Conservation (phyloP, 2,797 vertebrate species). For the Acanthurus lineatus region DNA sequence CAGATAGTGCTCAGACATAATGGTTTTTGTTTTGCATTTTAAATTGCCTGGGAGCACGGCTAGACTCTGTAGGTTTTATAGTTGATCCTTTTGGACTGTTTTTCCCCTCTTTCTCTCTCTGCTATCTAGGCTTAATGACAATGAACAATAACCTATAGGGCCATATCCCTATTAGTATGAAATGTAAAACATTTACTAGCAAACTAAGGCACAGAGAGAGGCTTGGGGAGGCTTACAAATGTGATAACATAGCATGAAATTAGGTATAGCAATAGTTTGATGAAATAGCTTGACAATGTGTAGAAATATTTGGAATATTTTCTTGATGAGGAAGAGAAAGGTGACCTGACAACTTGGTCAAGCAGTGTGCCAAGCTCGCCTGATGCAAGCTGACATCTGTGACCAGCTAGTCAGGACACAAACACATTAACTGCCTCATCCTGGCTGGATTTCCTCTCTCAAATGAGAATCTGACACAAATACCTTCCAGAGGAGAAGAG, state of each 20-base stretch:
- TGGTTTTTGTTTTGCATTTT: slow-evolving; percentile 99
- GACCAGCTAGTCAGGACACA: slow-evolving; percentile 83
- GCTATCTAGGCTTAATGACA: slow-evolving; percentile 62
- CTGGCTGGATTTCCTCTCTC: slow-evolving; percentile 89
- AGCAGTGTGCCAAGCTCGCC: slow-evolving; percentile 35
- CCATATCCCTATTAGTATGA: slow-evolving; percentile 49
- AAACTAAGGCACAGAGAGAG: slow-evolving; percentile 25
- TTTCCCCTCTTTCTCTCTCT: slow-evolving; percentile 24
- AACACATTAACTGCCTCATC: slow-evolving; percentile 89
- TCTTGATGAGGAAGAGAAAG: slow-evolving; percentile 50
- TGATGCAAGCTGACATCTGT: slow-evolving; percentile 74
- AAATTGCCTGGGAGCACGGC: slow-evolving; percentile 97
- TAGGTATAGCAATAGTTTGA: slow-evolving; percentile 46
- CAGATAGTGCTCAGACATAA: slow-evolving; percentile 99
- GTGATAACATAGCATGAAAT: slow-evolving; percentile 35
- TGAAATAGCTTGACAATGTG: slow-evolving; percentile 43
- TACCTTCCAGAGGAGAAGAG: slow-evolving; percentile 61
- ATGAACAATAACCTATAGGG: slow-evolving; percentile 67
- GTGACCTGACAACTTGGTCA: slow-evolving; percentile 71
- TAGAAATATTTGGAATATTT: slow-evolving; percentile 57
- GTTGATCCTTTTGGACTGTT: slow-evolving; percentile 82
- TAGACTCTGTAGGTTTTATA: slow-evolving; percentile 94
- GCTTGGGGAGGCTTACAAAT: background rate
- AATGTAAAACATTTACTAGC: slow-evolving; percentile 67
- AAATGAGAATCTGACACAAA: slow-evolving; percentile 83